A percentile compares a stretch with the other conserved stretches of the same genome.
These are phyloP conservation scores for Sebastes flavidus DNA, from an alignment of 2,797 vertebrate species.

Conservation along the genomic window DNA sequence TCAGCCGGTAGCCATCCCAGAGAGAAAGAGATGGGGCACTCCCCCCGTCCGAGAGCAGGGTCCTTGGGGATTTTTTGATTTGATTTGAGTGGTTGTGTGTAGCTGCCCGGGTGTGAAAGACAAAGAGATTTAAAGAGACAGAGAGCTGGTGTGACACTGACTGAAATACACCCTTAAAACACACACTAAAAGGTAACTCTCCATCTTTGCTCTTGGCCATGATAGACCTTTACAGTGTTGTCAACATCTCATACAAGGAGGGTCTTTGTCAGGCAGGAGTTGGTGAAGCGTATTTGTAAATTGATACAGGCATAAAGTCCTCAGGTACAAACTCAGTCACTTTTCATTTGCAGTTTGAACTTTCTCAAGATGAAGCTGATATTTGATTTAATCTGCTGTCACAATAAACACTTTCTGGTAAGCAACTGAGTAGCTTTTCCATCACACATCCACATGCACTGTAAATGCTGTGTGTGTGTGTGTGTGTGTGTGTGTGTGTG, in stretches of 20 bases:
- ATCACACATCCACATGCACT: constrained; percentile 42
- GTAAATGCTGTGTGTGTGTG: constrained; percentile 6
- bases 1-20: constrained; percentile 73
- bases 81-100: constrained; percentile 68
- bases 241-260: constrained; percentile 35
- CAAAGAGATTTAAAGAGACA: constrained; percentile 72
- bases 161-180: not conserved
- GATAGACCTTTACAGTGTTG: constrained; percentile 3
- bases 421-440: constrained; percentile 6
- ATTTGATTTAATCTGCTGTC: constrained; percentile 19
- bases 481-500: constrained; percentile 26
- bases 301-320: not conserved
- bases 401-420: constrained; percentile 21
- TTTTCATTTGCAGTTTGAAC: not conserved
- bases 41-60: constrained; percentile 61
- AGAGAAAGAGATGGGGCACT: constrained; percentile 69
- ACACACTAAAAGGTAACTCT: not conserved
- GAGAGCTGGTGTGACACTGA: constrained; percentile 28
- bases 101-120: constrained; percentile 58
- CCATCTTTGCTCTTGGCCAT: not conserved
- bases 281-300: constrained; percentile 23
- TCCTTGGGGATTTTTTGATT: constrained; percentile 77
- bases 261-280: constrained; percentile 39
- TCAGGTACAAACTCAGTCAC: not conserved
- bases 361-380: not conserved